phyloP scores from a whole-genome alignment of 1,140 invertebrate genomes.

The Cydia pomonella region DNA sequence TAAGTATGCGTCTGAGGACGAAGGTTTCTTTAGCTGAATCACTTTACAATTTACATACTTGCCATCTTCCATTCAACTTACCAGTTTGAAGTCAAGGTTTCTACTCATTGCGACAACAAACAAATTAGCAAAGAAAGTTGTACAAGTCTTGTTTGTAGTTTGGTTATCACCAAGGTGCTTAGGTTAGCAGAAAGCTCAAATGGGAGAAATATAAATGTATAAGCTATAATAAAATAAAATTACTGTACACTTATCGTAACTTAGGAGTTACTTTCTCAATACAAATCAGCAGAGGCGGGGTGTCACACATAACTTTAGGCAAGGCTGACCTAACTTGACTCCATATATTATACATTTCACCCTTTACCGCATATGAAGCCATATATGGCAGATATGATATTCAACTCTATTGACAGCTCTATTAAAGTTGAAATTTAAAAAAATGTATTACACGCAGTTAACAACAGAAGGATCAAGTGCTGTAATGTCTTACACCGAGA shows the following conservation, averaged over 20 bases:
- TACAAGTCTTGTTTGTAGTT: neutral
- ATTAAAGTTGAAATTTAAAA: too few relatives aligned
- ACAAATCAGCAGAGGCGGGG: neutral
- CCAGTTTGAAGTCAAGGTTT: conserved; percentile 3
- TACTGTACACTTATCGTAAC: neutral
- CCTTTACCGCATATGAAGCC: too few relatives aligned
- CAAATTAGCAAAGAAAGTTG: neutral
- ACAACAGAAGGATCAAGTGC: too few relatives aligned
- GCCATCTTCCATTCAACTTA: neutral
- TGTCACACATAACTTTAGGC: neutral
- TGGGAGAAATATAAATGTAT: neutral
- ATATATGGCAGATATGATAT: too few relatives aligned
- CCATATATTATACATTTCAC: too few relatives aligned
- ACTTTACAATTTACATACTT: neutral
- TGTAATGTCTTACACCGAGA: too few relatives aligned
- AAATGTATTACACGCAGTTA: too few relatives aligned
- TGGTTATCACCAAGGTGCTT: neutral
- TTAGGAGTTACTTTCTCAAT: neutral
- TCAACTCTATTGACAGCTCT: too few relatives aligned
- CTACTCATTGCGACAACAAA: neutral
- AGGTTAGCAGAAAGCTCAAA: neutral
- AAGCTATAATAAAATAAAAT: neutral
- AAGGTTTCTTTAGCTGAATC: neutral
- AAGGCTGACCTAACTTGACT: too few relatives aligned
- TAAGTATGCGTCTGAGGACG: too few relatives aligned